phyloP scores from a whole-genome alignment of 2,888 invertebrate genomes.

The Drosophila kuntzei region DNA sequence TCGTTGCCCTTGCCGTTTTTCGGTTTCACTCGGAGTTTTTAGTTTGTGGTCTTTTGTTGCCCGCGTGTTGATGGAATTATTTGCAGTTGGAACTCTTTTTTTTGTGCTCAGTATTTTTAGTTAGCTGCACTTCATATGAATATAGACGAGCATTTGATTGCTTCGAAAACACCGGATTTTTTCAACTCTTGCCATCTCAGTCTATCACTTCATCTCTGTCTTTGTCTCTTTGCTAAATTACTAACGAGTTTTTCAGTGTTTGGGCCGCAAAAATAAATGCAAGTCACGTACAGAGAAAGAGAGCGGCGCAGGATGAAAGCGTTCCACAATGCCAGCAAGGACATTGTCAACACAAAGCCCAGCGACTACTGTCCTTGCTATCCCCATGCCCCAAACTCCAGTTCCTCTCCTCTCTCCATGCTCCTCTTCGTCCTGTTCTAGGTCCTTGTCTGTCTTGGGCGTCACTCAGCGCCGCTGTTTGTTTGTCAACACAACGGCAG shows the following conservation, averaged over 20 bases:
- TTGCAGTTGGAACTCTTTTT: constrained; percentile 64
- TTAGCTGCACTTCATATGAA: constrained; percentile 59
- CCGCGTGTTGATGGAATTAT: constrained; percentile 79
- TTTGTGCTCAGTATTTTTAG: constrained; percentile 52
- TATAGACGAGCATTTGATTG: constrained; percentile 78
- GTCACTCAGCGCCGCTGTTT: constrained; percentile 77
- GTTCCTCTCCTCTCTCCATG: not conserved
- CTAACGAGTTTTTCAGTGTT: constrained; percentile 74
- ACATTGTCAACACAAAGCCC: constrained; percentile 79
- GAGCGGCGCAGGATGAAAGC: constrained; percentile 47
- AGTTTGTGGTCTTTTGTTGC: constrained; percentile 40
- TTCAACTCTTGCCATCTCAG: not conserved
- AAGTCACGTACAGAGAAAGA: constrained; percentile 68
- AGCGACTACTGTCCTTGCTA: constrained; percentile 40
- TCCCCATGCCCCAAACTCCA: constrained; percentile 9
- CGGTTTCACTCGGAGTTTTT: constrained; percentile 38
- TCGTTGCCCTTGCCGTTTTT: constrained; percentile 70
- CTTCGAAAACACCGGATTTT: constrained; percentile 56
- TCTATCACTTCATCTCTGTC: constrained; percentile 10
- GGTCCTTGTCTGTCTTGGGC: constrained; percentile 67
- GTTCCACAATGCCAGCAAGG: constrained; percentile 74
- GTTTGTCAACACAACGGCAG: constrained; percentile 72
- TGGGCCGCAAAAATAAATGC: constrained; percentile 71
- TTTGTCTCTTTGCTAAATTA: constrained; percentile 66
- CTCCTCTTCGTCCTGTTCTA: constrained; percentile 30